Evolutionary conservation across 1,140 invertebrate genomes (phyloP).

Genomic region (Sitodiplosis mosellana): DNA sequence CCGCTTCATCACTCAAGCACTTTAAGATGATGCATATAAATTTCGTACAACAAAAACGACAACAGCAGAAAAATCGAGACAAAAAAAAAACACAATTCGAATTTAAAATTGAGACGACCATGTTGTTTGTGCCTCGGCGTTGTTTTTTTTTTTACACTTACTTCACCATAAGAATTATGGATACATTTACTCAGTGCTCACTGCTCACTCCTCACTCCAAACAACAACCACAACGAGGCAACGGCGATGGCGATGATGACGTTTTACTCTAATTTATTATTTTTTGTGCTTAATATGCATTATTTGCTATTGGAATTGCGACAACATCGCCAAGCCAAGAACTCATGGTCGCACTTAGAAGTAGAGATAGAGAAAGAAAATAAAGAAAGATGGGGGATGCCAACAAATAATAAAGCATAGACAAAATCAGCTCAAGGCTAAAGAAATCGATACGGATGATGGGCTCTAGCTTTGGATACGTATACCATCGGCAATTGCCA

Average conservation of each 20-base stretch:
- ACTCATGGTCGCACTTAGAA: too few species aligned
- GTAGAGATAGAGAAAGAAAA: too few species aligned
- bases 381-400: too few species aligned
- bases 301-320: too few species aligned
- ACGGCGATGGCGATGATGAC: conserved; percentile 18
- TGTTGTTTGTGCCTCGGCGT: neutral
- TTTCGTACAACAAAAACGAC: neutral
- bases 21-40: neutral
- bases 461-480: too few species aligned
- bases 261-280: too few species aligned
- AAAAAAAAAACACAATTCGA: neutral
- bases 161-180: neutral
- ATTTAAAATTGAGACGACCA: neutral
- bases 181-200: neutral
- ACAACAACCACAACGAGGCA: conserved; percentile 14
- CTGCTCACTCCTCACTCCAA: conserved; percentile 12
- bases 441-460: too few species aligned
- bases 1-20: neutral
- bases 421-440: too few species aligned
- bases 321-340: too few species aligned
- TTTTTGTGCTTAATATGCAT: too few species aligned
- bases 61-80: neutral
- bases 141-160: neutral
- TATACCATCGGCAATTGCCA: too few species aligned
- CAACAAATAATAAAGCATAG: too few species aligned